Percentiles rank a stretch among this genome's conserved stretches.
Evolutionary conservation across 2,113 vertebrate species (phyloP).

Genomic region (Cyanistes caeruleus): DNA sequence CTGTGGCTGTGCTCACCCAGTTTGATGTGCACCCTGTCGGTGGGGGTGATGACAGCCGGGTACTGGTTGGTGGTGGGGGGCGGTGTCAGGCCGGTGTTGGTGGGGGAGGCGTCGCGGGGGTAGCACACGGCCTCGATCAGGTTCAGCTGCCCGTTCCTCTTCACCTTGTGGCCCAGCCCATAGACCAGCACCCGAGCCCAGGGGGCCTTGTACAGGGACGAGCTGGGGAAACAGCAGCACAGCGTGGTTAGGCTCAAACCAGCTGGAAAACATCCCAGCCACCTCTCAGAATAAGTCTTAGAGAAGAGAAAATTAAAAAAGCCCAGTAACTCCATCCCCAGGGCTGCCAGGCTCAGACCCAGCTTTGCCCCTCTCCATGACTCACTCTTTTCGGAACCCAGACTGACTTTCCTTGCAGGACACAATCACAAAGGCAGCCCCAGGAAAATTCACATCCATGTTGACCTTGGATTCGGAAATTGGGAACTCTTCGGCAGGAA

Average conservation of each 20-base stretch:
- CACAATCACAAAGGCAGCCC: slow-evolving; percentile 91
- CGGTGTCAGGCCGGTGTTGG: slow-evolving; percentile 94
- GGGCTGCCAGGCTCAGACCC: background rate
- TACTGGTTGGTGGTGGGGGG: slow-evolving; percentile 97
- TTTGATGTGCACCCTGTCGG: slow-evolving; percentile 94
- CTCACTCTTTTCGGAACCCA: slow-evolving; percentile 97
- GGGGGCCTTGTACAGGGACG: slow-evolving; percentile 94
- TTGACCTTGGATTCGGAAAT: slow-evolving; percentile 95
- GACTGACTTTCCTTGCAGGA: slow-evolving; percentile 97
- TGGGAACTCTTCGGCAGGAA: slow-evolving; percentile 94
- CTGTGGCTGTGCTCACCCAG: background rate
- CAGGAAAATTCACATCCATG: slow-evolving; percentile 97
- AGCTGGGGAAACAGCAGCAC: slow-evolving; percentile 73
- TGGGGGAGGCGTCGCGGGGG: slow-evolving; percentile 92
- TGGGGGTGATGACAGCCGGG: slow-evolving; percentile 91
- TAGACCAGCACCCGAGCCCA: slow-evolving; percentile 95
- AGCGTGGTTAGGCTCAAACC: background rate
- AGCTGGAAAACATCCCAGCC: background rate
- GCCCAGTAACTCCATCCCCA: background rate
- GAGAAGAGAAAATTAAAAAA: background rate
- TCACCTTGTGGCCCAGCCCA: slow-evolving; percentile 93
- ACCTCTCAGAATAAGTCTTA: background rate
- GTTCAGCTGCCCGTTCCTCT: slow-evolving; percentile 92
- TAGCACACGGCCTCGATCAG: slow-evolving; percentile 93
- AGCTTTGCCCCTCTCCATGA: background rate